These are phyloP conservation scores for Perizoma flavofasciatum DNA, from an alignment of 2,888 invertebrate species.

Conservation along the genomic window DNA sequence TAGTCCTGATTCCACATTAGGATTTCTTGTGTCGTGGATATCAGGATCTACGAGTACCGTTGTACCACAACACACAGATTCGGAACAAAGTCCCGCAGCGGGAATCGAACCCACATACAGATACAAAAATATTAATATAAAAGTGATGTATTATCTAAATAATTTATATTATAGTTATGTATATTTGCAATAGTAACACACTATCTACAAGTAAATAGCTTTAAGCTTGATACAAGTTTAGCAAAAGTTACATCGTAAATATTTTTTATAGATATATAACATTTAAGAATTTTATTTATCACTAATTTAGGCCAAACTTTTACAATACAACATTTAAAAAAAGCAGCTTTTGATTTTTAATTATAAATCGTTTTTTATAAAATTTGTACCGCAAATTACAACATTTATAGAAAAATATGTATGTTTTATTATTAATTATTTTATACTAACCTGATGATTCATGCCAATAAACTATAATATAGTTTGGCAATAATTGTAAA, in stretches of 20 bases:
- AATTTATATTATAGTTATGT: constrained; percentile 14
- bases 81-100: too few species aligned
- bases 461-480: too few species aligned
- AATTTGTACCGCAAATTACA: constrained; percentile 38
- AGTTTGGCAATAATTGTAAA: too few species aligned
- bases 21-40: too few species aligned
- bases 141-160: constrained; percentile 12
- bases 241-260: constrained; percentile 32
- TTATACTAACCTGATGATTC: constrained; percentile 3
- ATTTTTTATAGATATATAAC: constrained; percentile 12
- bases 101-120: too few species aligned
- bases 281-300: constrained; percentile 5
- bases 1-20: too few species aligned
- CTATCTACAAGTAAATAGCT: constrained; percentile 12
- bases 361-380: neutral
- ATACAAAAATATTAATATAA: constrained; percentile 7
- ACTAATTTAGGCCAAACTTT: constrained; percentile 1
- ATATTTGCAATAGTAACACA: constrained; percentile 11
- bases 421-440: constrained; percentile 3
- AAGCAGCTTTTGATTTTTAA: too few species aligned
- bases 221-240: constrained; percentile 30
- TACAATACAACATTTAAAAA: neutral
- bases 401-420: constrained; percentile 40
- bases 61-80: too few species aligned
- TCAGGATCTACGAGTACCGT: too few species aligned